Evolutionary conservation across 2,888 invertebrate genomes (phyloP), one percentile per base, ranked within the genome.

Genomic region (Drosophila koepferae): DNA sequence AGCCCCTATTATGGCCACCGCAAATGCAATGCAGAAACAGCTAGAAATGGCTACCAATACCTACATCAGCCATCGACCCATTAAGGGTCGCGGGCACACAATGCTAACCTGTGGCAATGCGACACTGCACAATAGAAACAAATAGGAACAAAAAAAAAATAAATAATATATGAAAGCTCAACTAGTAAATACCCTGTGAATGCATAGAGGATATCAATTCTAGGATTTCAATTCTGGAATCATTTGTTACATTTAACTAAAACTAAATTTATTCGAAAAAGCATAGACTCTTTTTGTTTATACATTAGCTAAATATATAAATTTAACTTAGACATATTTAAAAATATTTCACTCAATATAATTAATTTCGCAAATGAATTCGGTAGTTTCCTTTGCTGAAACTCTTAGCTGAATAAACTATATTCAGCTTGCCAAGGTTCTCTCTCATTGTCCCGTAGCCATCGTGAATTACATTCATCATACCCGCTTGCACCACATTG

Each of bases 1-100:
- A 0, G 16, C 72, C 70, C 31, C 49, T 49, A 77, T 88, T 83
- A 86, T 72, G 69, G 75, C 65, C 60, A 77, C 82, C 89, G 66
- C 89, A 86, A 81, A 86, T 86, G 84, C 82, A 72, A 81, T 86
- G 89, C 59, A 58, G 48, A n/a, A 41, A 53, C 31, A 46, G 58
- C 56, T 51, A 36, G 41, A 54, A 64, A 41, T 40, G 28, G 60
- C 43, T 60, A 60, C 48, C 61, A 46, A 49, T 63, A 67, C 43
- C 55, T 23, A 63, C 23, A 65, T 48, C 62, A 63, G 38, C 56
- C 53, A 68, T 63, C 70, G 63, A 64, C 53, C 58, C 72, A 44
- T 49, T 49, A 20, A 44, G 44, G 44, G 58, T 44, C 41, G 55
- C 55, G 41, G 43, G 56, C 34, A 34, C 43, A 55, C 55, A 41